A percentile compares a stretch with the other conserved stretches of the same genome.
phyloP scores from a whole-genome alignment of 2,888 invertebrate species.

The Habrosyne pyritoides region DNA sequence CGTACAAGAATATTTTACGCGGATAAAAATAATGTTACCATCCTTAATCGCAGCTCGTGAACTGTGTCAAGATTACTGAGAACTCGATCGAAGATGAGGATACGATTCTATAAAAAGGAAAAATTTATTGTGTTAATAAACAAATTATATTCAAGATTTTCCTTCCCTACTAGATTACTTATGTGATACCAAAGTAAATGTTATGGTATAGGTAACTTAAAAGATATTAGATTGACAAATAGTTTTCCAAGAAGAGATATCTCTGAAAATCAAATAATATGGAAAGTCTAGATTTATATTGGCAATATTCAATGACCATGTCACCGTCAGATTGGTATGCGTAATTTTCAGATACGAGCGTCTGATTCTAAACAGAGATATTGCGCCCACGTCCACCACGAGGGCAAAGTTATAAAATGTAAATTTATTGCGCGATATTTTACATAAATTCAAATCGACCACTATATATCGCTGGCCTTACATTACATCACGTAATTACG shows the following conservation, averaged over 20 bases:
- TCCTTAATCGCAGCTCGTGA: slow-evolving; percentile 39
- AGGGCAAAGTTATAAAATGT: slow-evolving; percentile 78
- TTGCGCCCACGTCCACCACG: slow-evolving; percentile 59
- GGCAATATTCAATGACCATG: slow-evolving; percentile 24
- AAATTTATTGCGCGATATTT: slow-evolving; percentile 81
- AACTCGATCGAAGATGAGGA: slow-evolving; percentile 31
- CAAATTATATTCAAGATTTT: not conserved
- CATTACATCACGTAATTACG: slow-evolving; percentile 79
- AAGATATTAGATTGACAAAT: no score
- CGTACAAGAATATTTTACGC: slow-evolving; percentile 70
- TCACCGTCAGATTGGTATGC: slow-evolving; percentile 47
- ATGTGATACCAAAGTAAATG: no score
- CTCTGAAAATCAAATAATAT: slow-evolving; percentile 28
- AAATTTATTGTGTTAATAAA: not conserved
- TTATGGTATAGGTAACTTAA: no score
- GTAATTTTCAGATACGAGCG: slow-evolving; percentile 64
- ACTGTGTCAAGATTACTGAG: slow-evolving; percentile 49
- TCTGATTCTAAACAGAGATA: slow-evolving; percentile 78
- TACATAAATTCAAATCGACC: slow-evolving; percentile 80
- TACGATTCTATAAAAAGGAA: not conserved
- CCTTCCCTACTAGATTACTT: not conserved
- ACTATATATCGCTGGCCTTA: slow-evolving; percentile 71
- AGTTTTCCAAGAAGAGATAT: slow-evolving; percentile 36
- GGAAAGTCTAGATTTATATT: not conserved
- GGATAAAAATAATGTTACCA: slow-evolving; percentile 58